phyloP scores from a whole-genome alignment of 1,140 invertebrate genomes.

The Eufriesea mexicana region DNA sequence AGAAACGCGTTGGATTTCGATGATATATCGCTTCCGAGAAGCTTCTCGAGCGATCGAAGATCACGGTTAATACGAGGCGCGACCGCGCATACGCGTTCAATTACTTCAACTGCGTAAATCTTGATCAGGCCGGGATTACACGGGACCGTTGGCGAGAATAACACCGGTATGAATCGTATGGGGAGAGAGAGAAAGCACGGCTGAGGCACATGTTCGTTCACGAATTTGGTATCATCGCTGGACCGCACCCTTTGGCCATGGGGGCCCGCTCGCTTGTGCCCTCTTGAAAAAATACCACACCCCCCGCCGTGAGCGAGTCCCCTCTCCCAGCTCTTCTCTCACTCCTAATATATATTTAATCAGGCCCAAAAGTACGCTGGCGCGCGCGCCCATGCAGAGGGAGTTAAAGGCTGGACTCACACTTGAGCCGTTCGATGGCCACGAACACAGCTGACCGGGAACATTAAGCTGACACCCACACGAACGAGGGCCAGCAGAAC shows the following conservation, averaged over 20 bases:
- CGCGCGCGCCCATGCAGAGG: slow-evolving; percentile 37
- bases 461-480: slow-evolving; percentile 80
- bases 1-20: neutral
- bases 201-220: slow-evolving; percentile 30
- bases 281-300: slow-evolving; percentile 79
- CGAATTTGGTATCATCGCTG: slow-evolving; percentile 50
- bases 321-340: slow-evolving; percentile 51
- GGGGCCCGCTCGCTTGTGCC: slow-evolving; percentile 61
- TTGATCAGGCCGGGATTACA: slow-evolving; percentile 4
- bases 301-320: slow-evolving; percentile 75
- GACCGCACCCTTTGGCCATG: slow-evolving; percentile 73
- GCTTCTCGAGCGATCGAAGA: neutral
- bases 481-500: slow-evolving; percentile 49
- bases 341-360: slow-evolving; percentile 81
- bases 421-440: slow-evolving; percentile 58
- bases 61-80: neutral
- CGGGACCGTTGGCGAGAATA: neutral
- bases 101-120: neutral
- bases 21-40: neutral
- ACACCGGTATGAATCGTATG: slow-evolving; percentile 55
- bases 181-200: slow-evolving; percentile 38
- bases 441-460: slow-evolving; percentile 70
- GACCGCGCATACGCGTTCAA: neutral
- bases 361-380: slow-evolving; percentile 74
- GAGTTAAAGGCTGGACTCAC: slow-evolving; percentile 65